Base-by-base conservation (phyloP, 2,888 invertebrate species). In the Druceiella hillmani region DNA sequence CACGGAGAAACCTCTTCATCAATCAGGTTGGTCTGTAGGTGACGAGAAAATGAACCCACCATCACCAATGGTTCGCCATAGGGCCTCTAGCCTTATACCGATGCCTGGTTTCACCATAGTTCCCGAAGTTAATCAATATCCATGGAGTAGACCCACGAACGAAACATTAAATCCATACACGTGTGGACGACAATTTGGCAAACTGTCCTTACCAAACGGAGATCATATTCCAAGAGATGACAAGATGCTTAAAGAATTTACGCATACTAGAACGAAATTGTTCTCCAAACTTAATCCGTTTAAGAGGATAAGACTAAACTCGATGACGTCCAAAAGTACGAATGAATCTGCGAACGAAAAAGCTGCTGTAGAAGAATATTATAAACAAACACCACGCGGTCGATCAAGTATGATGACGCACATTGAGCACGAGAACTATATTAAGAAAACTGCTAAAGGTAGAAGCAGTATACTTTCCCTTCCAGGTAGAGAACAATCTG, bases 1-100 rank as follows among this genome's bases (percentile, higher is more conserved):
- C 2, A 81, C 78, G 54, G 87, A 86, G 58, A 68, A 64, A 55
- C 66, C 60, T 47, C 62, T 25, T 53, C 50, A 13, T 53, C n/a
- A n/a, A n/a, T n/a, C 71, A 3, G 55, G 61, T 13, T 83, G 83
- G 75, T 64, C 68, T 40, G 64, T 80, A 49, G 72, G 76, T 30
- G 56, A 68, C 49, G 61, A 70, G 40, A 56, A 61, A 43, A 56
- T 63, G 47, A 48, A 43, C 40, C 49, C 55, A 36, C 55, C 62
- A 49, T 52, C 64, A 27, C 62, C 72, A 16, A 50, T 55, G 32
- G 52, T 53, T 74, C 17, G 59, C 59, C 41, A n/a, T n/a, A n/a
- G n/a, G n/a, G n/a, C n/a, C 56, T n/a, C n/a, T n/a, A n/a, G n/a
- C n/a, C n/a, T n/a, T n/a, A n/a, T n/a, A n/a, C n/a, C n/a, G n/a